Evolutionary conservation across 2,797 vertebrate genomes (phyloP).

Genomic region (Pseudopleuronectes americanus): DNA sequence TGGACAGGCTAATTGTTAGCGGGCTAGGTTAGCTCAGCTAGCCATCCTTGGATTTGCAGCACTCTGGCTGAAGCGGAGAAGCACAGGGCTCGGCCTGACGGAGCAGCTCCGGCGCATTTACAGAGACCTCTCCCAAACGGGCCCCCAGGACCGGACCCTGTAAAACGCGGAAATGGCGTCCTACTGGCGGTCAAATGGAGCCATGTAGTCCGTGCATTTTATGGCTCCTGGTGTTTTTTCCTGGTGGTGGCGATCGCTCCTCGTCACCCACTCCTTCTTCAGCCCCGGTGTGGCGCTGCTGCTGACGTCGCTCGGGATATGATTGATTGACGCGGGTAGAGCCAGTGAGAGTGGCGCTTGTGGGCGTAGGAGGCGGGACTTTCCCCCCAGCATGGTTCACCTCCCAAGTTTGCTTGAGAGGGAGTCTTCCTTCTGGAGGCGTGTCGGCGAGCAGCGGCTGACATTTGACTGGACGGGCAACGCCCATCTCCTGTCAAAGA

Average conservation of each 20-base stretch:
- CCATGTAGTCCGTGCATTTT: constrained; percentile 62
- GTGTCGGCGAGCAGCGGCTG: constrained; percentile 60
- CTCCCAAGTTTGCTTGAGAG: constrained; percentile 77
- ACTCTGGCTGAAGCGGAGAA: constrained; percentile 46
- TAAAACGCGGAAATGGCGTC: constrained; percentile 18
- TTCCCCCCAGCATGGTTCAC: neutral
- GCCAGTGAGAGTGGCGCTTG: constrained; percentile 59
- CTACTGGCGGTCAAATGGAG: constrained; percentile 54
- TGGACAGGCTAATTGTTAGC: constrained; percentile 72
- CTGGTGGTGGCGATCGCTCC: constrained; percentile 70
- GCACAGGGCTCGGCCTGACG: constrained; percentile 54
- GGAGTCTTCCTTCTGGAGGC: constrained; percentile 65
- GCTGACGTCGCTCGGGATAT: constrained; percentile 67
- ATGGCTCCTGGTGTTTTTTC: constrained; percentile 65
- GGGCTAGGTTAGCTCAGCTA: constrained; percentile 72
- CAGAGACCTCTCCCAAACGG: constrained; percentile 9
- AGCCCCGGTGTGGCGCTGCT: constrained; percentile 73
- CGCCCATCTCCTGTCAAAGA: constrained; percentile 79
- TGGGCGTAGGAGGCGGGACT: constrained; percentile 48
- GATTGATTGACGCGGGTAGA: constrained; percentile 55
- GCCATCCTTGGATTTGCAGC: constrained; percentile 71
- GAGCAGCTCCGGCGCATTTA: constrained; percentile 45
- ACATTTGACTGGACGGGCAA: constrained; percentile 77
- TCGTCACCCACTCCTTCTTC: constrained; percentile 77
- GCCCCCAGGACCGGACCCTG: neutral